Percentiles rank a stretch among this genome's conserved stretches.
phyloP scores from a whole-genome alignment of 2,888 invertebrate species.

The Caenorhabditis sp. region DNA sequence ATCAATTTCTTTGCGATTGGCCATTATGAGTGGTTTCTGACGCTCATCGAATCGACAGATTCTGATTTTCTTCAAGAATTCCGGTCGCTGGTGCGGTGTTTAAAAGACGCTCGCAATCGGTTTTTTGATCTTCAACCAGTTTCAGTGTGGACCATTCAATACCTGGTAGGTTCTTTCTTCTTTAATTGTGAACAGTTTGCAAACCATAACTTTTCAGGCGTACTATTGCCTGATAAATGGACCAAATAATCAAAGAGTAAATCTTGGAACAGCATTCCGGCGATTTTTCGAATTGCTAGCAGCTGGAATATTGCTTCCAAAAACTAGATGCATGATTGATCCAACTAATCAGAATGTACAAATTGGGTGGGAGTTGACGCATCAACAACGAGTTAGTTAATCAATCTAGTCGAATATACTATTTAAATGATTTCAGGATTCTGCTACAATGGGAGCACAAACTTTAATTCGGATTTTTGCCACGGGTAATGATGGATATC shows the following conservation, averaged over 20 bases:
- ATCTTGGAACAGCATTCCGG: conserved; percentile 87
- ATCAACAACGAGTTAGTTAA: conserved; percentile 79
- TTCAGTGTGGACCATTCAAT: conserved; percentile 94
- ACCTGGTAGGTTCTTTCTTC: conserved; percentile 75
- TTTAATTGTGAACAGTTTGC: neutral
- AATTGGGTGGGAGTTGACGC: conserved; percentile 83
- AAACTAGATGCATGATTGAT: conserved; percentile 79
- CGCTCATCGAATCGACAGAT: too few species aligned
- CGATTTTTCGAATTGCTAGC: conserved; percentile 89
- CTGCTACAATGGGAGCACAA: conserved; percentile 91
- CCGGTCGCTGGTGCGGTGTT: conserved; percentile 80
- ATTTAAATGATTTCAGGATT: conserved; percentile 77
- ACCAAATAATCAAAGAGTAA: conserved; percentile 82
- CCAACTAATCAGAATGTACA: conserved; percentile 74
- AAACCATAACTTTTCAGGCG: neutral
- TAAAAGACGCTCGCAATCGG: conserved; percentile 88
- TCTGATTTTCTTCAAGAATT: neutral
- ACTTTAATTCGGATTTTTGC: conserved; percentile 84
- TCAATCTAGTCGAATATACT: too few species aligned
- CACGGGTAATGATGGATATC: conserved; percentile 37
- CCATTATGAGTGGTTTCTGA: conserved; percentile 89
- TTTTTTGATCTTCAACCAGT: conserved; percentile 89
- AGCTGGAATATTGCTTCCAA: conserved; percentile 92
- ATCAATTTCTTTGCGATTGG: conserved; percentile 91
- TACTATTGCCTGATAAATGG: conserved; percentile 82